These are phyloP conservation scores for Mythimna impura DNA, from an alignment of 2,888 invertebrate genomes.

Conservation along the genomic window DNA sequence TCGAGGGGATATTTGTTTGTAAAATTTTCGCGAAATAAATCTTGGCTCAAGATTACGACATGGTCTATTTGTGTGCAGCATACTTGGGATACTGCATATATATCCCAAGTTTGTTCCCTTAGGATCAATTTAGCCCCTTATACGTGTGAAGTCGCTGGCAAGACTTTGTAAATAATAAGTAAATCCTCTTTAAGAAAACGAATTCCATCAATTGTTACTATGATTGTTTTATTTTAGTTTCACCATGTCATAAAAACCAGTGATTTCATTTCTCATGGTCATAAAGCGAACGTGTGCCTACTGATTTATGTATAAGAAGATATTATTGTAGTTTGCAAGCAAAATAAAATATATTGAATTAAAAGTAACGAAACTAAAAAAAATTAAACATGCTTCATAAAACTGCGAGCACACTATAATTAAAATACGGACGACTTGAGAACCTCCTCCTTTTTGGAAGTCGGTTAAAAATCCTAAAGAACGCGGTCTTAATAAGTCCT, in stretches of 20 bases:
- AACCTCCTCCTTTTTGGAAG: too few species aligned
- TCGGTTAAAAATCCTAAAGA: too few species aligned
- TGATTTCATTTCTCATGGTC: not conserved
- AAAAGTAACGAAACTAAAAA: not conserved
- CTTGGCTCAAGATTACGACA: too few species aligned
- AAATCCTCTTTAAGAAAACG: not conserved
- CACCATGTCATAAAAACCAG: too few species aligned
- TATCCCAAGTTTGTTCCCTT: too few species aligned
- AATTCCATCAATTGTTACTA: not conserved
- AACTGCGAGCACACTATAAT: too few species aligned
- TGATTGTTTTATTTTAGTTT: not conserved
- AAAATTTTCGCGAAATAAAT: too few species aligned
- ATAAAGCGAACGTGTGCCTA: not conserved
- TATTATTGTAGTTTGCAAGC: not conserved
- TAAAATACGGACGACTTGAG: not conserved
- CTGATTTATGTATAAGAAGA: not conserved
- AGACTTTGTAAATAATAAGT: not conserved
- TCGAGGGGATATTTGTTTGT: too few species aligned
- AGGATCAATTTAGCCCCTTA: too few species aligned
- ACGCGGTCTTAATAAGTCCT: not conserved
- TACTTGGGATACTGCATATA: too few species aligned
- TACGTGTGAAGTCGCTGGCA: too few species aligned
- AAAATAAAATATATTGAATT: constrained; percentile 4
- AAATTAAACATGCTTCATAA: constrained; percentile 1
- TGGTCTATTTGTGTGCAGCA: too few species aligned